phyloP scores from a whole-genome alignment of 2,113 vertebrate species.

The Neolamprologus variostigma region DNA sequence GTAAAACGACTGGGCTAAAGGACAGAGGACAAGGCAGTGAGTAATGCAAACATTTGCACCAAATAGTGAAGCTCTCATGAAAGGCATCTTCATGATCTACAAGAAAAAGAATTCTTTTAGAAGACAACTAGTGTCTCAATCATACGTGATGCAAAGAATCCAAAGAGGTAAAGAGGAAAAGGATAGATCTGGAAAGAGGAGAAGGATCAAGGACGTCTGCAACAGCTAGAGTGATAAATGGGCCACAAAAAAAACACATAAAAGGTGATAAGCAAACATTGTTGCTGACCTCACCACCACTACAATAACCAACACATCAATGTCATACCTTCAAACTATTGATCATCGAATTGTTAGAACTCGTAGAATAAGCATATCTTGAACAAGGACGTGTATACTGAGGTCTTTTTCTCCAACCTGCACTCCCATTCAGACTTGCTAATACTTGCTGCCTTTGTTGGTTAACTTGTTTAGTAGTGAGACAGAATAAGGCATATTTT shows the following conservation, averaged over 20 bases:
- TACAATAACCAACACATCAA: background rate
- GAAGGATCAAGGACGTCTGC: background rate
- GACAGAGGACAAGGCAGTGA: background rate
- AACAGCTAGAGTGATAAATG: background rate
- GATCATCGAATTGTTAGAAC: background rate
- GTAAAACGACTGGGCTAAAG: background rate
- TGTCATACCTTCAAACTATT: background rate
- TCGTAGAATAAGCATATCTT: background rate
- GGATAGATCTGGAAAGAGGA: background rate
- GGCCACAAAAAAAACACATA: background rate
- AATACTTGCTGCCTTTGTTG: background rate
- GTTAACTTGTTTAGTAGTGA: background rate
- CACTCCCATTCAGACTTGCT: background rate
- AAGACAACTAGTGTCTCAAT: background rate
- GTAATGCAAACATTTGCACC: slow-evolving; percentile 1
- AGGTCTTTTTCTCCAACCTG: background rate
- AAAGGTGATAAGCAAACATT: background rate
- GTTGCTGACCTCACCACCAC: background rate
- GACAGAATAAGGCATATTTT: background rate
- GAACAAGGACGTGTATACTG: background rate
- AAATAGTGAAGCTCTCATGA: background rate
- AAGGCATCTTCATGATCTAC: background rate
- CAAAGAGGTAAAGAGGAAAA: background rate
- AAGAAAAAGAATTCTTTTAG: background rate
- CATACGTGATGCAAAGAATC: background rate